Evolutionary conservation across 2,797 vertebrate species (phyloP).

Genomic region (Corythornis leucogaster): DNA sequence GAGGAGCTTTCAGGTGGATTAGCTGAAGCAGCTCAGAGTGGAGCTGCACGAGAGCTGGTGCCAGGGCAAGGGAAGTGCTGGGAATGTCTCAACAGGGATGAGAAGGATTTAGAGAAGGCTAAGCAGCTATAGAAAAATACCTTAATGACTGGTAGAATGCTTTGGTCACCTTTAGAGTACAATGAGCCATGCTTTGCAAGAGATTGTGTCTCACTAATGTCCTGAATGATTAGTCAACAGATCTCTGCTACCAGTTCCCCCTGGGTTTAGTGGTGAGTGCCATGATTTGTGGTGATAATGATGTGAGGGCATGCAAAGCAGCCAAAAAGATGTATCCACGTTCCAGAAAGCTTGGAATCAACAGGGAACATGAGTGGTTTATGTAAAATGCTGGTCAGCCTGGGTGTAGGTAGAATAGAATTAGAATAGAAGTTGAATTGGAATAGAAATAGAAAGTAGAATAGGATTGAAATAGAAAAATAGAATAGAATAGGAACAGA

Average conservation of each 20-base stretch:
- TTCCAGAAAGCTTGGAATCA: neutral
- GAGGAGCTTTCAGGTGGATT: neutral
- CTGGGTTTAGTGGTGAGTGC: neutral
- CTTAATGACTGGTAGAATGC: neutral
- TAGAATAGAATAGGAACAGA: too few species aligned
- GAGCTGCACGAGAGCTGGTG: rapidly evolving
- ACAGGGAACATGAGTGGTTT: neutral
- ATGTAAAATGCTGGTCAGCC: neutral
- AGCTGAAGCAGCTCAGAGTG: neutral
- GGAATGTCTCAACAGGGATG: neutral
- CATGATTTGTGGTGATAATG: neutral
- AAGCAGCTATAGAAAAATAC: neutral
- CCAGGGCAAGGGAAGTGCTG: neutral
- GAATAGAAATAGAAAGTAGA: too few species aligned
- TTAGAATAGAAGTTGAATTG: too few species aligned
- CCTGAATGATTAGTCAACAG: neutral
- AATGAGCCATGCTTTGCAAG: neutral
- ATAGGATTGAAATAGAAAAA: too few species aligned
- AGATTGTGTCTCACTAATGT: neutral
- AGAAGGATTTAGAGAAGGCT: neutral
- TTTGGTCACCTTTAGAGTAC: neutral
- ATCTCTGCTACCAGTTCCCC: neutral
- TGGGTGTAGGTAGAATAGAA: neutral
- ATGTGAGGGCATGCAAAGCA: neutral
- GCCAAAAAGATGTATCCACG: neutral